Conservation (phyloP, 2,797 vertebrate genomes). For the Sebastes minor region DNA sequence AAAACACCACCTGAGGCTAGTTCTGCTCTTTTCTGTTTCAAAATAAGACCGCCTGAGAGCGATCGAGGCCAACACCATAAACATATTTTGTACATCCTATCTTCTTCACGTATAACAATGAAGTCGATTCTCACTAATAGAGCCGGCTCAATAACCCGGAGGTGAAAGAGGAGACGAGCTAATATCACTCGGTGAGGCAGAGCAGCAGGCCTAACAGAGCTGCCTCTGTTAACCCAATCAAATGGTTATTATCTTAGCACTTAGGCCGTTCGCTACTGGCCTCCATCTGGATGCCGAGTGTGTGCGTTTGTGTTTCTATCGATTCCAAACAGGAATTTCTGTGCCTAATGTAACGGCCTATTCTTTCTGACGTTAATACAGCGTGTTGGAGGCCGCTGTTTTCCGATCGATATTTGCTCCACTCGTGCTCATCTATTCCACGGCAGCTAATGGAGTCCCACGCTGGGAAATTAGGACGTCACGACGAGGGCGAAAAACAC, state of each 20-base stretch:
- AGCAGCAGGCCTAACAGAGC: conserved; percentile 61
- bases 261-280: conserved; percentile 43
- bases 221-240: conserved; percentile 73
- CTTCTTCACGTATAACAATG: conserved; percentile 31
- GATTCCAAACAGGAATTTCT: conserved; percentile 64
- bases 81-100: conserved; percentile 26
- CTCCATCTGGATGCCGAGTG: conserved; percentile 33
- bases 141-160: conserved; percentile 50
- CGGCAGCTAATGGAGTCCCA: conserved; percentile 67
- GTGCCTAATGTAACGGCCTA: conserved; percentile 60
- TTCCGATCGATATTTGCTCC: conserved; percentile 57
- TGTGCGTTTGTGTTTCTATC: conserved; percentile 43
- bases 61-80: background rate
- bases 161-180: conserved; percentile 61
- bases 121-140: conserved; percentile 46
- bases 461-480: conserved; percentile 56
- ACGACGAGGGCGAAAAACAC: conserved; percentile 8
- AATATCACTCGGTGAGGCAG: conserved; percentile 37
- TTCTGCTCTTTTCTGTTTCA: conserved; percentile 12
- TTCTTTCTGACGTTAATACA: conserved; percentile 70
- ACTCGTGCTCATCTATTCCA: conserved; percentile 39
- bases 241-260: conserved; percentile 72
- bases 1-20: conserved; percentile 10
- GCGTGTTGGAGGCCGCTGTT: conserved; percentile 42
- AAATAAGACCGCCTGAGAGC: background rate